These are phyloP conservation scores for Origma solitaria DNA, from an alignment of 2,113 vertebrate species.

Conservation along the genomic window DNA sequence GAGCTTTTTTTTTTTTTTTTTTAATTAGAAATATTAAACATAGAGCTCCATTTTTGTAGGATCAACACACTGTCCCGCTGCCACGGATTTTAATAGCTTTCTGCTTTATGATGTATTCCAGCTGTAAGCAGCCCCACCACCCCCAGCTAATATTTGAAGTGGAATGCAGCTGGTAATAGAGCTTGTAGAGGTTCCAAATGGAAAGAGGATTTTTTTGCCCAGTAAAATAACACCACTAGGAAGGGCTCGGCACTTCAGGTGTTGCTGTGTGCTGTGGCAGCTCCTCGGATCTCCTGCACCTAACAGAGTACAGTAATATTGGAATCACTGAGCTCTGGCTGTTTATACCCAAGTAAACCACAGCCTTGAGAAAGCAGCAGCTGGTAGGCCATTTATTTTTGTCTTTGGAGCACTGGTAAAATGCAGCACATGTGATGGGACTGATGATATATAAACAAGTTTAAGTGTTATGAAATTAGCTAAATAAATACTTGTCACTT, in stretches of 20 bases:
- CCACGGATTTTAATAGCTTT: constrained; percentile 46
- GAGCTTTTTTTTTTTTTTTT: constrained; percentile 8
- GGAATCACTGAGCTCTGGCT: constrained; percentile 42
- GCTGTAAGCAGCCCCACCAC: constrained; percentile 59
- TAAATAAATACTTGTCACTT: constrained; percentile 56
- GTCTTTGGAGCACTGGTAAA: constrained; percentile 66
- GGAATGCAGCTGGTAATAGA: constrained; percentile 63
- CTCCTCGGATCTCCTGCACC: constrained; percentile 10
- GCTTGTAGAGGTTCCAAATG: constrained; percentile 52
- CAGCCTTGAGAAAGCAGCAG: constrained; percentile 66
- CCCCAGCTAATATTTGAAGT: constrained; percentile 55
- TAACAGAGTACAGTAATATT: background rate
- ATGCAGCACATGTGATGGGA: constrained; percentile 69
- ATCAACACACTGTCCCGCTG: constrained; percentile 48
- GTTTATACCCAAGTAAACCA: constrained; percentile 69
- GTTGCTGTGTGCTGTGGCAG: constrained; percentile 58
- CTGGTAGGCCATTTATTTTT: constrained; percentile 68
- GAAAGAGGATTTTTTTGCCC: background rate
- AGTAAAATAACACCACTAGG: constrained; percentile 44
- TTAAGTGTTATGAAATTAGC: constrained; percentile 57
- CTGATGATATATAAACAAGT: constrained; percentile 65
- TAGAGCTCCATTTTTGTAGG: constrained; percentile 29
- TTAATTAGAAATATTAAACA: constrained; percentile 61
- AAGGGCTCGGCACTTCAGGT: constrained; percentile 58
- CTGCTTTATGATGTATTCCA: constrained; percentile 67